A percentile compares a stretch with the other conserved stretches of the same genome.
These are phyloP conservation scores for Eupithecia subfuscata DNA, from an alignment of 2,888 invertebrate species.

Conservation along the genomic window DNA sequence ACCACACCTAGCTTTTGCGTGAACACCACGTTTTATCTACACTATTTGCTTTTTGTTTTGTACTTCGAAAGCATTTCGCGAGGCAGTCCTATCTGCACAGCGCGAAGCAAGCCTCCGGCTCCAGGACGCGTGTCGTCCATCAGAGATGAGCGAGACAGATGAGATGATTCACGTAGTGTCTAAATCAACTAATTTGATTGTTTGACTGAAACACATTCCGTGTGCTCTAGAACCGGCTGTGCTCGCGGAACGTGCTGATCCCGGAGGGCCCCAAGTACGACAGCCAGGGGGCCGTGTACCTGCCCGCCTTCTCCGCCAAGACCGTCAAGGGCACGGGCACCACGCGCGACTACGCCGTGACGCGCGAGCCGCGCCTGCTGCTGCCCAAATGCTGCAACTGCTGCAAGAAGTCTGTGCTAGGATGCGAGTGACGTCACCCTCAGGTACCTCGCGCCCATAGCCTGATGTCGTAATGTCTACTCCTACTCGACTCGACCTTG, in stretches of 20 bases:
- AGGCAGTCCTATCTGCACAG: too few relatives aligned
- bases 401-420: slow-evolving; percentile 73
- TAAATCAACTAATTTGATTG: too few relatives aligned
- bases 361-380: slow-evolving; percentile 50
- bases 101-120: too few relatives aligned
- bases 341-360: slow-evolving; percentile 44
- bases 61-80: too few relatives aligned
- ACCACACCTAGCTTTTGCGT: background rate
- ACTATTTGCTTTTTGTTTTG: too few relatives aligned
- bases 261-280: slow-evolving; percentile 67
- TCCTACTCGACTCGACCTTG: too few relatives aligned
- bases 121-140: too few relatives aligned
- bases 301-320: slow-evolving; percentile 45
- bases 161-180: too few relatives aligned
- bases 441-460: background rate
- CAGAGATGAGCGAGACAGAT: too few relatives aligned
- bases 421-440: slow-evolving; percentile 59
- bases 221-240: slow-evolving; percentile 51
- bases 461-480: too few relatives aligned
- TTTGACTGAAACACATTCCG: too few relatives aligned
- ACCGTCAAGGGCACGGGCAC: slow-evolving; percentile 30
- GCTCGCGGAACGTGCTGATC: slow-evolving; percentile 64
- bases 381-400: slow-evolving; percentile 75
- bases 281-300: slow-evolving; percentile 50
- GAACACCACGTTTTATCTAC: too few relatives aligned